Evolutionary conservation across 2,797 vertebrate species (phyloP), one percentile per base, ranked within the genome.

Genomic region (Falco naumanni): DNA sequence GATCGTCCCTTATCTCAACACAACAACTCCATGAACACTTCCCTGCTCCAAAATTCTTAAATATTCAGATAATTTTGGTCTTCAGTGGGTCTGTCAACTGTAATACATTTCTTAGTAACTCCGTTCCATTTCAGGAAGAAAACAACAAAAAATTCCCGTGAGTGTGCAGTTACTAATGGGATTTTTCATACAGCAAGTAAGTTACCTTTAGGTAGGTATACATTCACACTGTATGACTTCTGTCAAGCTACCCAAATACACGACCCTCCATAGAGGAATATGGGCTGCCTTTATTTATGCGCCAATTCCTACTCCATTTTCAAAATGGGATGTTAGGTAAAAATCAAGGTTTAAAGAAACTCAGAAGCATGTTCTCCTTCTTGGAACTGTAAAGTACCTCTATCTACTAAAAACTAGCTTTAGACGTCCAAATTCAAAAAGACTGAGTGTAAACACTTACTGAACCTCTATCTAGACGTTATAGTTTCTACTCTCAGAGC

Each of bases 121-220:
- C 85, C 37, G 17, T 78, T 95, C 43, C 59, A 84, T 61, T 94
- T 93, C 85, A 82, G 56, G 76, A 90, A 77, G 56, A 10, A 81
- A 87, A 63, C 3, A 34, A 88, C 26, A 51, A 63, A 68, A 48
- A 84, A 83, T 45, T 56, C 45, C 68, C 31, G 43, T 1, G 13
- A 93, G 11, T 13, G 10, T 43, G 88, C 50, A 50, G 25, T 37
- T 93, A 68, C 72, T 34, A 68, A 78, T 74, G 29, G 22, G 39
- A 91, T 84, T 91, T 86, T 88, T 72, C 84, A 85, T 84, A 66
- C 47, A 93, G 53, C 43, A 69, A 81, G 41, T 50, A 89, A 57
- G 47, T 86, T 60, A 77, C 76, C 41, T 80, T 84, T 45, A 78
- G 21, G 19, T 53, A 31, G 25, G 43, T 60, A 70, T 10, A 91